phyloP scores from a whole-genome alignment of 2,113 vertebrate genomes.

The human (Homo sapiens) region GRCh38 chr4:31726501-31727000 shows the following conservation, averaged over 20 bases:
- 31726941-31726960: neutral
- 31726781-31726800: neutral
- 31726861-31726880: neutral
- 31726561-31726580: neutral
- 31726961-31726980: neutral
- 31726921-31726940: neutral
- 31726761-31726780: neutral
- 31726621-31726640: neutral
- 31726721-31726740: neutral
- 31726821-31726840: neutral
- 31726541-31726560: neutral
- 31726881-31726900: neutral
- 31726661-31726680: neutral
- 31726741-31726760: neutral
- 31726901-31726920: neutral
- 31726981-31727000: neutral
- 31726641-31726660: neutral
- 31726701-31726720: neutral
- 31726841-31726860: neutral
- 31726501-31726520: neutral
- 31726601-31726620: neutral
- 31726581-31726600: neutral
- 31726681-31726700: neutral
- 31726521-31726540: neutral
- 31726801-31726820: neutral